A percentile compares a stretch with the other conserved stretches of the same genome.
phyloP scores from a whole-genome alignment of 2,888 invertebrate species.

The Aelia acuminata region DNA sequence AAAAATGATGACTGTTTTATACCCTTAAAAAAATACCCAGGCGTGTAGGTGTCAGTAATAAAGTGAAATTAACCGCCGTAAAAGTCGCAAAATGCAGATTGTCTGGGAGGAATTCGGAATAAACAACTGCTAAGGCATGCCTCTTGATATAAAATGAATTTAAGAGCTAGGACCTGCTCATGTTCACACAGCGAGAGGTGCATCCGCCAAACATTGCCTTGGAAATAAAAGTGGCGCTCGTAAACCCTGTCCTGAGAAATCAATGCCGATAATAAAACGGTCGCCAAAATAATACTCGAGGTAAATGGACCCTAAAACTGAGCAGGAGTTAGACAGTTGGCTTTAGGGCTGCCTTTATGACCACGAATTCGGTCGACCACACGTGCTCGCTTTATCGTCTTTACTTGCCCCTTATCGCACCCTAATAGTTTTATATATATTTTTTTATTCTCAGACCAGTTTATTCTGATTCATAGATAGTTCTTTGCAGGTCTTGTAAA shows the following conservation, averaged over 20 bases:
- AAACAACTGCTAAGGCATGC: neutral
- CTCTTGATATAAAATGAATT: slow-evolving; percentile 36
- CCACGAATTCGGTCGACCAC: neutral
- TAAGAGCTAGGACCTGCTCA: slow-evolving; percentile 18
- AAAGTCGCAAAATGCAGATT: slow-evolving; percentile 39
- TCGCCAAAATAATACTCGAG: slow-evolving; percentile 10
- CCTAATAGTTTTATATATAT: slow-evolving; percentile 30
- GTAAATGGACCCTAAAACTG: slow-evolving; percentile 37
- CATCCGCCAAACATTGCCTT: slow-evolving; percentile 24
- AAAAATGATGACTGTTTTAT: slow-evolving; percentile 2
- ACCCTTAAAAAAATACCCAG: neutral
- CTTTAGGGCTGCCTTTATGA: slow-evolving; percentile 30
- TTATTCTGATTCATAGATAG: neutral
- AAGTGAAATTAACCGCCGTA: slow-evolving; percentile 27
- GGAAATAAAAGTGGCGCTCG: slow-evolving; percentile 5
- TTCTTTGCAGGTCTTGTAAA: neutral
- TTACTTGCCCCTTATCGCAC: neutral
- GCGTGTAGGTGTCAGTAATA: slow-evolving; percentile 43
- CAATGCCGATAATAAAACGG: slow-evolving; percentile 42
- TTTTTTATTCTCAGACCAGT: neutral
- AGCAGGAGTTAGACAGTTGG: neutral
- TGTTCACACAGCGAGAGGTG: slow-evolving; percentile 38
- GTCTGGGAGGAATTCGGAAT: neutral
- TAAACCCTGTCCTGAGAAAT: slow-evolving; percentile 45
- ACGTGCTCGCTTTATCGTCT: slow-evolving; percentile 2